Percentiles rank a stretch among this genome's conserved stretches.
phyloP scores from a whole-genome alignment of 2,797 vertebrate species.

The Cottoperca gobio region DNA sequence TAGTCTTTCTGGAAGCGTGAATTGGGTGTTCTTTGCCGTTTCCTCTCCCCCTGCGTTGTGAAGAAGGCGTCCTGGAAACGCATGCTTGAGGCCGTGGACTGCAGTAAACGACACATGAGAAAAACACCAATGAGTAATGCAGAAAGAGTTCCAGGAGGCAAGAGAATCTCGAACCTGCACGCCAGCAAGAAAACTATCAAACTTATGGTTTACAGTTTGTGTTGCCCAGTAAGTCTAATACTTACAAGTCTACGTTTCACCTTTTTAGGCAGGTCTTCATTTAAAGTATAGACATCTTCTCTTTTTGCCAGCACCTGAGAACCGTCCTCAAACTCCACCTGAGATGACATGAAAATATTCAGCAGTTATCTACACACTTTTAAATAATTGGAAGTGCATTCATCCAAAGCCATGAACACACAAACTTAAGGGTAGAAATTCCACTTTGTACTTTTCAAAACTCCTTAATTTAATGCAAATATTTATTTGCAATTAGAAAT shows the following conservation, averaged over 20 bases:
- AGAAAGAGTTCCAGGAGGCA: background rate
- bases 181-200: background rate
- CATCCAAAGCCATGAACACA: background rate
- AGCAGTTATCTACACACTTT: background rate
- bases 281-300: conserved; percentile 95
- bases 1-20: conserved; percentile 96
- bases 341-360: conserved; percentile 16
- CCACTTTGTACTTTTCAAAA: background rate
- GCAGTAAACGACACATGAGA: conserved; percentile 25
- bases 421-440: background rate
- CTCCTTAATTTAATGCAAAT: background rate
- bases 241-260: conserved; percentile 98
- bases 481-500: background rate
- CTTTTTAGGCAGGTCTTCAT: conserved; percentile 97
- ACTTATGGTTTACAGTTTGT: conserved; percentile 18
- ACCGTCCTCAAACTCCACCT: conserved; percentile 99
- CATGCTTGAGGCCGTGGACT: conserved; percentile 98
- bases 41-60: conserved; percentile 91
- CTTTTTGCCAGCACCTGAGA: conserved; percentile 95
- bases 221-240: conserved; percentile 69
- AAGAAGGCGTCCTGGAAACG: conserved; percentile 95
- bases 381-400: background rate
- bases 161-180: background rate
- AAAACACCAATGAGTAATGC: conserved; percentile 32
- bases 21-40: conserved; percentile 92